A percentile compares a stretch with the other conserved stretches of the same genome.
These are phyloP conservation scores for Pachymerium ferrugineum DNA, from an alignment of 2,888 invertebrate genomes.

Conservation along the genomic window DNA sequence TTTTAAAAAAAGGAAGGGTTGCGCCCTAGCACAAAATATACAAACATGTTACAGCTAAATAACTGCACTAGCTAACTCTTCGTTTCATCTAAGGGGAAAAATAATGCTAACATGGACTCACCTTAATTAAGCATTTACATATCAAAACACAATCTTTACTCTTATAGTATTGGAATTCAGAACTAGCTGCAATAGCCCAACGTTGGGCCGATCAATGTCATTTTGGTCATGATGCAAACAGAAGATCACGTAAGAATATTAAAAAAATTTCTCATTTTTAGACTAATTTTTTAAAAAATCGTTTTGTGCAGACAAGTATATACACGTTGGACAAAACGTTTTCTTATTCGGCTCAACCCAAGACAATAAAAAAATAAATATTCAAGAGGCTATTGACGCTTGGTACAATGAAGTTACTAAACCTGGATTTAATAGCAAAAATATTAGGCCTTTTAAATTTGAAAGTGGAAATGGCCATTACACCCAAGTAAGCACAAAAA, in stretches of 20 bases:
- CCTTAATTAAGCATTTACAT: too few species aligned
- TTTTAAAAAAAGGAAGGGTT: too few species aligned
- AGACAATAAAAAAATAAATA: neutral
- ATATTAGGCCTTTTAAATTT: neutral
- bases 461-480: neutral
- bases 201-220: conserved; percentile 10
- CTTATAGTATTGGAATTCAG: neutral
- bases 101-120: too few species aligned
- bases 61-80: too few species aligned
- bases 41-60: too few species aligned
- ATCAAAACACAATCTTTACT: too few species aligned
- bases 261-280: neutral
- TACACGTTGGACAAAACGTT: neutral
- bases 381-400: neutral
- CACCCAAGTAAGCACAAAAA: too few species aligned
- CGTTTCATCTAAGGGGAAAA: too few species aligned
- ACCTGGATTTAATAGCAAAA: neutral
- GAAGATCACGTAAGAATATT: neutral
- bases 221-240: neutral
- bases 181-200: conserved; percentile 18
- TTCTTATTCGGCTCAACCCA: neutral
- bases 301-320: neutral
- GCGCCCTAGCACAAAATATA: too few species aligned
- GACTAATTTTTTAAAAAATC: neutral
- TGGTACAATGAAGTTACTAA: neutral